Conservation (phyloP, 2,888 invertebrate species). For the Caenorhabditis sp. region DNA sequence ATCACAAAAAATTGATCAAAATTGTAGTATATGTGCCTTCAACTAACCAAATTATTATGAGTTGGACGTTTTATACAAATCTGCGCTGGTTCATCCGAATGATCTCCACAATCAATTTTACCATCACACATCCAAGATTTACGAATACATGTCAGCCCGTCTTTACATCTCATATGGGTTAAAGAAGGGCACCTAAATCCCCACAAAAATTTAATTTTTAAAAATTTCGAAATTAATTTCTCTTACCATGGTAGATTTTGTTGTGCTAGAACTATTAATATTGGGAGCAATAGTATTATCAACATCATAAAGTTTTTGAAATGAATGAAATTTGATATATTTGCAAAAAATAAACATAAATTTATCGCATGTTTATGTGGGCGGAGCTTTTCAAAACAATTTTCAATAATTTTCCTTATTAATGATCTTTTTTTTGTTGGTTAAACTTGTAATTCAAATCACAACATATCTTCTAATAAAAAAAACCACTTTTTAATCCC, state of each 20-base stretch:
- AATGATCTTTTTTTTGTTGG: too few species aligned
- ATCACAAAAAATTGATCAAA: background rate
- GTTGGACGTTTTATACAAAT: constrained; percentile 44
- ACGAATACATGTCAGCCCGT: constrained; percentile 45
- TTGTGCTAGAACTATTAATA: background rate
- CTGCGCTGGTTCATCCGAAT: constrained; percentile 45
- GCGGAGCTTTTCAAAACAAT: background rate
- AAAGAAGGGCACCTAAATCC: constrained; percentile 25
- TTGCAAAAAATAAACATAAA: background rate
- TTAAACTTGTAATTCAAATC: too few species aligned
- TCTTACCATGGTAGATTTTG: background rate
- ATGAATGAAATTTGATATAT: background rate
- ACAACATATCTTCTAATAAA: too few species aligned
- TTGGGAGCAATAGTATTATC: background rate
- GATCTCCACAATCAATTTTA: constrained; percentile 49
- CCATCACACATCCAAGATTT: constrained; percentile 59
- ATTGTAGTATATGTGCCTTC: too few species aligned
- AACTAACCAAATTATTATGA: constrained; percentile 20
- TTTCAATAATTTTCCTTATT: too few species aligned
- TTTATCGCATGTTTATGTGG: background rate
- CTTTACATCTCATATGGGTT: constrained; percentile 41
- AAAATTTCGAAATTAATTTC: too few species aligned
- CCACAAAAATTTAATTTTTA: background rate
- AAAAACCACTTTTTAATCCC: background rate
- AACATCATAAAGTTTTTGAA: background rate